A percentile compares a stretch with the other conserved stretches of the same genome.
phyloP scores from a whole-genome alignment of 53 echinoderm and acorn worm species.

The Astropecten irregularis region DNA sequence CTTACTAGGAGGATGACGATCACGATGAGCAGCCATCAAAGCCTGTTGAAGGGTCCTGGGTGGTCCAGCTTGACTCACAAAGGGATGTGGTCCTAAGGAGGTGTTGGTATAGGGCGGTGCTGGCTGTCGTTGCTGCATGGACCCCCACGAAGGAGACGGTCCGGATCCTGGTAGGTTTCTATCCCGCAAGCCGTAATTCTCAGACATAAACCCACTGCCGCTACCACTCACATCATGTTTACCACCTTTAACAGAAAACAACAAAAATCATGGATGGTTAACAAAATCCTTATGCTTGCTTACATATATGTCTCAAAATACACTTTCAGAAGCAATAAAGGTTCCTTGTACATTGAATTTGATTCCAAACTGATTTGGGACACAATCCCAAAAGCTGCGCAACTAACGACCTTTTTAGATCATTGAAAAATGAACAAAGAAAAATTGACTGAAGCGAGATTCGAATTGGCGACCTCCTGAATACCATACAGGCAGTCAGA shows the following conservation, averaged over 20 bases:
- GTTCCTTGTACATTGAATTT: too few species aligned
- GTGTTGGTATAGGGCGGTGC: constrained; percentile 31
- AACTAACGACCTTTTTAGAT: too few species aligned
- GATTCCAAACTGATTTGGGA: too few species aligned
- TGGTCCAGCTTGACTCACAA: constrained; percentile 50
- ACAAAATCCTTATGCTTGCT: neutral
- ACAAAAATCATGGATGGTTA: neutral
- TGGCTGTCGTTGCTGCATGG: constrained; percentile 73
- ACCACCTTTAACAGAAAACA: constrained; percentile 27
- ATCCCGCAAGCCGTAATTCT: constrained; percentile 50
- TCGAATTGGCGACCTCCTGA: too few species aligned
- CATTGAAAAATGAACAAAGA: too few species aligned
- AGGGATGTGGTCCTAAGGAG: constrained; percentile 34
- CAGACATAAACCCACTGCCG: constrained; percentile 26
- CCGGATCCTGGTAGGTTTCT: constrained; percentile 57
- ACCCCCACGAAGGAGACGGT: constrained; percentile 88
- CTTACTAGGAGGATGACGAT: constrained; percentile 60
- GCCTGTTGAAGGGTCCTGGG: constrained; percentile 76
- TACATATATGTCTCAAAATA: too few species aligned
- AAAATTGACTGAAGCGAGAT: too few species aligned
- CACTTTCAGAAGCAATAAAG: too few species aligned
- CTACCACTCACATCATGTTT: constrained; percentile 32
- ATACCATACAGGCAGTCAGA: too few species aligned
- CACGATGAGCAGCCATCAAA: constrained; percentile 61
- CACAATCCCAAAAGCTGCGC: too few species aligned